Base-by-base conservation (phyloP, 1,140 invertebrate species). In the Camponotus floridanus region DNA sequence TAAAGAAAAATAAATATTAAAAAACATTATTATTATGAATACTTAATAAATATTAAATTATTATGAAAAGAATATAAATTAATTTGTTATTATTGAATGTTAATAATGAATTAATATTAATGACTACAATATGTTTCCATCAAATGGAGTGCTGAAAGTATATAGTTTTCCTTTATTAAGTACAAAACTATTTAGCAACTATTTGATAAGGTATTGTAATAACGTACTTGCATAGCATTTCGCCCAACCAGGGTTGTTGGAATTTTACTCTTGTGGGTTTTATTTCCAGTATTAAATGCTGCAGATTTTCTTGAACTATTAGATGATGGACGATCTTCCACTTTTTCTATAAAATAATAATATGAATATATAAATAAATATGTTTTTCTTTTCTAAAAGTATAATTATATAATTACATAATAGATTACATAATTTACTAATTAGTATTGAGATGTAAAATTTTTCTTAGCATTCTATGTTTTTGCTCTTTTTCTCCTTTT, bases 141-240 rank as follows among this genome's bases (percentile, higher is more conserved):
- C 31, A 39, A 5, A 26, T n/a, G 18, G n/a, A 9, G 36, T 21
- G 21, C 42, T 45, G 13, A 9, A 2, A 21, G 8, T n/a, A 45
- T 62, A 21, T 18, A 57, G 36, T 31, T 8, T n/a, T 18, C 0
- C 18, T 33, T 9, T 51, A 21, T 67, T 78, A 78, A 15, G 15
- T 0, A 8, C 7, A 31, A 55, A 70, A 26, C n/a, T 59, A 55
- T 80, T 80, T 70, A 18, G 9, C 9, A 59, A 42, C 21, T 68
- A 68, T 68, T 68, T 45, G 42, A 21, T 3, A 45, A 48, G 31
- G 11, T 15, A 45, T 68, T 26, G 13, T 31, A 39, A 42, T 45
- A 83, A 90, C 80, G 42, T 84, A 90, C 90, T 21, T 79, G 59
- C 42, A 15, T 18, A 18, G 62, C 57, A 61, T 33, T 51, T 55